phyloP scores from a whole-genome alignment of 2,797 vertebrate genomes.

The Chaetodon trifasciatus region DNA sequence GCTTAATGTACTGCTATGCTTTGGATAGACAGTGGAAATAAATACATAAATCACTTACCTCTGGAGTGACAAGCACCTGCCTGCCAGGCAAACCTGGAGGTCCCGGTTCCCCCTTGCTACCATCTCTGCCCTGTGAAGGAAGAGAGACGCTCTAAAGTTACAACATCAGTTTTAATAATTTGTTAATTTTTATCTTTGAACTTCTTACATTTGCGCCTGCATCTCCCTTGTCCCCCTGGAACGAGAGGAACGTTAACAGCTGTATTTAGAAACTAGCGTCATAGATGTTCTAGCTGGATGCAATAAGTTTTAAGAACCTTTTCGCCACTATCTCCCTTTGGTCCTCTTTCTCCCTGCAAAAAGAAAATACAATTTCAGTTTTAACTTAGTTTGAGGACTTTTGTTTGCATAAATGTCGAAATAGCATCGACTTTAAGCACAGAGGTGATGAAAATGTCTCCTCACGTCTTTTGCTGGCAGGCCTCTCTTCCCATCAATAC shows the following conservation, averaged over 20 bases:
- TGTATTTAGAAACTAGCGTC: not conserved
- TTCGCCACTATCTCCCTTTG: slow-evolving; percentile 78
- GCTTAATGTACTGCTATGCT: not conserved
- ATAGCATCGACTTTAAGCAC: not conserved
- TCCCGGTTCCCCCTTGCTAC: slow-evolving; percentile 83
- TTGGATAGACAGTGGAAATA: not conserved
- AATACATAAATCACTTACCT: slow-evolving; percentile 72
- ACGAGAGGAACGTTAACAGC: slow-evolving; percentile 27
- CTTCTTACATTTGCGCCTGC: slow-evolving; percentile 77
- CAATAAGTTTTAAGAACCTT: slow-evolving; percentile 71
- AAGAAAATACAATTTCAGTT: not conserved
- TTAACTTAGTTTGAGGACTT: not conserved
- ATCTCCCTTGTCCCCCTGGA: slow-evolving; percentile 85
- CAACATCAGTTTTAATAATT: not conserved
- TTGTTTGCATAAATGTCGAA: not conserved
- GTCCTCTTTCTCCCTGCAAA: slow-evolving; percentile 80
- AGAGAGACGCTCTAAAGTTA: not conserved
- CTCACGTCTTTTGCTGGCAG: slow-evolving; percentile 85
- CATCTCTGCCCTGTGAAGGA: slow-evolving; percentile 81
- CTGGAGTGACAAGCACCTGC: slow-evolving; percentile 80
- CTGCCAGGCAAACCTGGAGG: slow-evolving; percentile 84
- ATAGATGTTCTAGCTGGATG: not conserved
- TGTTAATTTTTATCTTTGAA: not conserved
- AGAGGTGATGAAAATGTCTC: slow-evolving; percentile 6
- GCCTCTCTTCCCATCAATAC: slow-evolving; percentile 87